phyloP scores from a whole-genome alignment of 2,113 vertebrate species.

The Azemiops feae region DNA sequence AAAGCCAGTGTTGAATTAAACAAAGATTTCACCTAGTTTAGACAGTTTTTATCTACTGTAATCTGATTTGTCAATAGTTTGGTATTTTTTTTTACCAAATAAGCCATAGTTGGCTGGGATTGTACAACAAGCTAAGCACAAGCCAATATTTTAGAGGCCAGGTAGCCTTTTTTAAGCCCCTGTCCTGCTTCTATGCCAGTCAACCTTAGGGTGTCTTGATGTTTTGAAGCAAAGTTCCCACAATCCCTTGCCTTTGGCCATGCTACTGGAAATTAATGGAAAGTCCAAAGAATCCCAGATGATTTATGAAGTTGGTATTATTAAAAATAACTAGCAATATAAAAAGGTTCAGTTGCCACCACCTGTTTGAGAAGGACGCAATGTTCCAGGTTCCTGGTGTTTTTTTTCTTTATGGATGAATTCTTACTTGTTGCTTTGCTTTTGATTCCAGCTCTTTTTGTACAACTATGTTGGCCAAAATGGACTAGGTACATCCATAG shows the following conservation, averaged over 20 bases:
- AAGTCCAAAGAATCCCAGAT: neutral
- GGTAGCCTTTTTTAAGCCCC: neutral
- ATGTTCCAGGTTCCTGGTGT: neutral
- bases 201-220: neutral
- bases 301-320: neutral
- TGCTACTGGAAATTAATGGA: neutral
- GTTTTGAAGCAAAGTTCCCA: neutral
- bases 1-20: neutral
- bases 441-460: conserved; percentile 82
- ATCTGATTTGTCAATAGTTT: neutral
- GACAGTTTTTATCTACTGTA: neutral
- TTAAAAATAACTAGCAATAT: neutral
- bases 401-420: neutral
- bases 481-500: conserved; percentile 78
- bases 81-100: neutral
- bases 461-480: conserved; percentile 88
- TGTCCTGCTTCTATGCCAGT: neutral
- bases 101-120: neutral
- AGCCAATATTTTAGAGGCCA: neutral
- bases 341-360: neutral
- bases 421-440: neutral
- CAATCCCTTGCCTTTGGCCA: neutral
- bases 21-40: neutral
- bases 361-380: neutral
- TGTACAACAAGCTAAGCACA: neutral